Percentiles rank a stretch among this genome's conserved stretches.
phyloP scores from a whole-genome alignment of 2,888 invertebrate genomes.

The Marasmarcha lunaedactyla region DNA sequence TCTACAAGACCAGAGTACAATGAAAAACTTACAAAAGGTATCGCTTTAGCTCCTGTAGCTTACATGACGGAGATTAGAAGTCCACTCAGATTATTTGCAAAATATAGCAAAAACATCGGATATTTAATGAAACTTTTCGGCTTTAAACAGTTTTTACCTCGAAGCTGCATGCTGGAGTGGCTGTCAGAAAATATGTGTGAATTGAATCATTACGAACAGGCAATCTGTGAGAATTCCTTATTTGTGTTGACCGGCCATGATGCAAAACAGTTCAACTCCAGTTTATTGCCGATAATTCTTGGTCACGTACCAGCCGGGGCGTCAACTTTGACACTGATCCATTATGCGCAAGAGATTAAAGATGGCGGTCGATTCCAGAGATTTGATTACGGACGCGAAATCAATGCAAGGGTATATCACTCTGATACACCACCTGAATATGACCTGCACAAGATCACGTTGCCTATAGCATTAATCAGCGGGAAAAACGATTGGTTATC shows the following conservation, averaged over 20 bases:
- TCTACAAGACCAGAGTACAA: conserved; percentile 77
- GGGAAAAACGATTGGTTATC: conserved; percentile 81
- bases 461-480: conserved; percentile 77
- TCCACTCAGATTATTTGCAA: conserved; percentile 76
- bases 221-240: conserved; percentile 78
- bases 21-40: conserved; percentile 74
- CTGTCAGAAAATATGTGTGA: conserved; percentile 74
- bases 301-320: conserved; percentile 80
- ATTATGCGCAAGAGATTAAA: conserved; percentile 74
- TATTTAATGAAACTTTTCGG: conserved; percentile 75
- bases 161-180: conserved; percentile 69
- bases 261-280: conserved; percentile 74
- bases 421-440: conserved; percentile 72
- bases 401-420: conserved; percentile 72
- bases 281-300: conserved; percentile 75
- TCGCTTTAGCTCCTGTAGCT: conserved; percentile 78
- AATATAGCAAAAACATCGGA: conserved; percentile 71
- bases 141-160: conserved; percentile 79
- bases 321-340: conserved; percentile 78
- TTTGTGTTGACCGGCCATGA: conserved; percentile 82
- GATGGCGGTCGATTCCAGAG: conserved; percentile 70
- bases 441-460: conserved; percentile 68
- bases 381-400: conserved; percentile 76
- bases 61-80: conserved; percentile 75
- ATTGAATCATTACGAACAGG: conserved; percentile 46